Evolutionary conservation across 2,113 vertebrate species (phyloP), one percentile per base, ranked within the genome.

Genomic region (Odocoileus virginianus): DNA sequence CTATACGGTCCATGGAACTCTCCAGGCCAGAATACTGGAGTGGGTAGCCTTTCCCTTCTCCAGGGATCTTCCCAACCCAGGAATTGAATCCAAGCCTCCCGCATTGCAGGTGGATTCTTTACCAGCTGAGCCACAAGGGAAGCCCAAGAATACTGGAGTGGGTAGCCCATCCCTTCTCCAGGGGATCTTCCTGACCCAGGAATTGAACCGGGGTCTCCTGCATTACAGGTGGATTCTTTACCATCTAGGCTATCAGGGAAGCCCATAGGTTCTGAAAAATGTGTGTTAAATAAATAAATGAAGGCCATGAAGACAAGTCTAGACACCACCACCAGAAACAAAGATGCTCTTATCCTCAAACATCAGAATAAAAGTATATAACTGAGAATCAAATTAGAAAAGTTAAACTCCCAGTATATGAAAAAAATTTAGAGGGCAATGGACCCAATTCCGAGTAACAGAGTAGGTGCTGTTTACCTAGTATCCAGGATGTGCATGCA

Each of bases 221-320:
- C 19, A 40, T 40, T 71, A n/a, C n/a, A 71, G 11, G 67, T 40
- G 19, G 67, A 23, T 71, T 71, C n/a, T 71, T 71, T 71, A 71
- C 67, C 67, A 71, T 21, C 67, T 23, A n/a, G 23, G n/a, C 2
- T 40, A 71, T 71, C 19, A 40, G 67, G 67, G n/a, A 71, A 71
- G 67, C 10, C 67, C n/a, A 40, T 5, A 27, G 12, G 61, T 74
- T 87, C 60, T 95, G 52, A 45, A 95, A 93, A 95, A 85, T 33
- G 9, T 36, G 64, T 83, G 45, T 19, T 90, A 87, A 93, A 76
- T 74, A 93, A 93, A 86, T 47, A n/a, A 97, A 89, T 81, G 87
- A 78, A 64, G 21, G n/a, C 17, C 60, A 84, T 25, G 17, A 61
- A 55, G 43, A 86, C 23, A 81, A 91, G n/a, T 40, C 21, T 64